These are phyloP conservation scores for Siphonodentalium dalli DNA, from an alignment of 2,888 invertebrate genomes.

Conservation along the genomic window DNA sequence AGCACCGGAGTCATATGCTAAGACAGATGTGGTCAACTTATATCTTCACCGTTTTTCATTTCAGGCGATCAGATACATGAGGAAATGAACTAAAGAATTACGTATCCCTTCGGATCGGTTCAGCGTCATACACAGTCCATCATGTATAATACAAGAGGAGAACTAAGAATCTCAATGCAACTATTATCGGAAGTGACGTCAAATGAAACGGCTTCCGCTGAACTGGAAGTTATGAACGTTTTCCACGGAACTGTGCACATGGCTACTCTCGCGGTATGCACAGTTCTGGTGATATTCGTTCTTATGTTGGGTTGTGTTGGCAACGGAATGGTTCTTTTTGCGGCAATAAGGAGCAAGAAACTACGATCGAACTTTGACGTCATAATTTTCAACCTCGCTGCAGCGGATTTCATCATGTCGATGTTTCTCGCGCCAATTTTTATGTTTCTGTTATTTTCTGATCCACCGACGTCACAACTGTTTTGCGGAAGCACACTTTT, in stretches of 20 bases:
- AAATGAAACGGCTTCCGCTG: too few species aligned
- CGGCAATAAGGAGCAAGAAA: slow-evolving; percentile 39
- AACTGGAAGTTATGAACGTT: too few species aligned
- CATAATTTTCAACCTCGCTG: slow-evolving; percentile 45
- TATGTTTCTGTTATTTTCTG: slow-evolving; percentile 42
- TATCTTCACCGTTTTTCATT: too few species aligned
- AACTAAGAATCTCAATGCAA: too few species aligned
- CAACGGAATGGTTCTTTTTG: slow-evolving; percentile 47
- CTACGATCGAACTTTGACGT: slow-evolving; percentile 44
- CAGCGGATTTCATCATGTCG: slow-evolving; percentile 48
- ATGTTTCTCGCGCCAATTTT: slow-evolving; percentile 47
- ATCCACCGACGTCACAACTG: slow-evolving; percentile 41
- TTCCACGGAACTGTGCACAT: slow-evolving; percentile 45
- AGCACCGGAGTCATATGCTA: too few species aligned
- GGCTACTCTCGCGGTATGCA: slow-evolving; percentile 51
- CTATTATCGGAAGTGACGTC: too few species aligned
- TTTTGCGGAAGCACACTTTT: slow-evolving; percentile 49
- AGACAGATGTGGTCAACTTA: too few species aligned
- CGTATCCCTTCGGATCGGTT: too few species aligned
- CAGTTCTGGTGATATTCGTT: slow-evolving; percentile 48
- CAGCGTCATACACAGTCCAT: too few species aligned
- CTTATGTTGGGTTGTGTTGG: slow-evolving; percentile 48
- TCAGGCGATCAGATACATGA: too few species aligned
- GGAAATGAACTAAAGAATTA: too few species aligned
- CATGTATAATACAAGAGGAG: too few species aligned